These are phyloP conservation scores for Falco columbarius DNA, from an alignment of 2,797 vertebrate genomes.

Conservation along the genomic window DNA sequence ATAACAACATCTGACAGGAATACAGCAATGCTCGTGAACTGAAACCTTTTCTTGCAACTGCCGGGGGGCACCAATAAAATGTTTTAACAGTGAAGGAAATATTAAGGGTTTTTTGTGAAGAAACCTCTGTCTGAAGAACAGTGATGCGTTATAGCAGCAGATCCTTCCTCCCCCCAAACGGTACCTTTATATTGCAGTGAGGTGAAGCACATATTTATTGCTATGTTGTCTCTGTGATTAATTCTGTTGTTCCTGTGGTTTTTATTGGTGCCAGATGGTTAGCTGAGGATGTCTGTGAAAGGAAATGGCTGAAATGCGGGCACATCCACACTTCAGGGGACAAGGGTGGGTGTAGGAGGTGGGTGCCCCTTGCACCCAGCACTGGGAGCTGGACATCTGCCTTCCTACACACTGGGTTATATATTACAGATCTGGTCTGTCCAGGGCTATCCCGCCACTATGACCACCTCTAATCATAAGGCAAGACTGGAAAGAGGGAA, in stretches of 20 bases:
- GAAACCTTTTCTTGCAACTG: neutral
- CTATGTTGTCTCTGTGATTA: neutral
- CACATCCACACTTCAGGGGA: neutral
- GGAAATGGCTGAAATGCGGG: neutral
- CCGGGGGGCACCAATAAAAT: neutral
- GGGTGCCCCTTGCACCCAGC: neutral
- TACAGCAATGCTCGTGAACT: neutral
- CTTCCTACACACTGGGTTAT: neutral
- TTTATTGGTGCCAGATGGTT: neutral
- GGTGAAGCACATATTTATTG: neutral
- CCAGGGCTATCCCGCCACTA: neutral
- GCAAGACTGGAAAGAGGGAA: neutral
- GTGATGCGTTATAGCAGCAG: neutral
- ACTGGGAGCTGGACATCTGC: neutral
- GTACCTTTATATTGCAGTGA: neutral
- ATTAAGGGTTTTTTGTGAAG: neutral
- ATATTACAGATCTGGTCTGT: neutral
- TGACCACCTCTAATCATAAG: neutral
- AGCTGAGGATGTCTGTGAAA: neutral
- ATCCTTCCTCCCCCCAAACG: fast-evolving
- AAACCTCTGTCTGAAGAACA: neutral
- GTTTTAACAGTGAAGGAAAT: neutral
- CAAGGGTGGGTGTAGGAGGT: neutral
- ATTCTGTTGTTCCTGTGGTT: neutral
- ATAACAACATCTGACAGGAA: neutral